Evolutionary conservation across 2,797 vertebrate species (phyloP).

Genomic region (Pseudochaenichthys georgianus): DNA sequence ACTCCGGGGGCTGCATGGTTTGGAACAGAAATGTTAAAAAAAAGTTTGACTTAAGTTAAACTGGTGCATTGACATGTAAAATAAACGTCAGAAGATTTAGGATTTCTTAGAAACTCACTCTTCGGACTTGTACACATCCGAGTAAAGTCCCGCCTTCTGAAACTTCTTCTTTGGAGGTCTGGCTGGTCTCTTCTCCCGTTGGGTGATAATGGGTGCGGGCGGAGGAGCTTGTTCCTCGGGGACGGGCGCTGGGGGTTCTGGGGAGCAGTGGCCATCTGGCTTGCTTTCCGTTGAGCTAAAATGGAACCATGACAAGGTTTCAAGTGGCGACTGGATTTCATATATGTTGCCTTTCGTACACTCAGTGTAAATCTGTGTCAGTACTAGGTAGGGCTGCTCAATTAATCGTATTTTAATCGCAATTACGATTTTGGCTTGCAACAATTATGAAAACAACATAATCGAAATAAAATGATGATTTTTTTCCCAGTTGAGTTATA

Average conservation of each 20-base stretch:
- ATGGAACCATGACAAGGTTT: slow-evolving; percentile 65
- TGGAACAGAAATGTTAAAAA: slow-evolving; percentile 2
- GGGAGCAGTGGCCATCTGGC: slow-evolving; percentile 84
- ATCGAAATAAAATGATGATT: no score
- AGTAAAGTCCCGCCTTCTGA: slow-evolving; percentile 98
- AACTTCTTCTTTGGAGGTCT: slow-evolving; percentile 99
- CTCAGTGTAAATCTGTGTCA: slow-evolving; percentile 8
- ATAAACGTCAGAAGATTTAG: neutral
- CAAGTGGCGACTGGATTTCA: slow-evolving; percentile 42
- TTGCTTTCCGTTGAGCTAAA: slow-evolving; percentile 82
- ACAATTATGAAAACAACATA: no score
- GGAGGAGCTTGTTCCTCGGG: slow-evolving; percentile 81
- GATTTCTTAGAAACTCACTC: slow-evolving; percentile 87
- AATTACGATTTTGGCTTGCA: no score
- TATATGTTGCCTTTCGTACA: slow-evolving; percentile 46
- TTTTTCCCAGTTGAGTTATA: no score
- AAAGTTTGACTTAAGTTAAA: neutral
- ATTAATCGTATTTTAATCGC: no score
- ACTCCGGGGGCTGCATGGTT: slow-evolving; percentile 89
- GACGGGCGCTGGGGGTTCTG: slow-evolving; percentile 81
- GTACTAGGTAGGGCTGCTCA: no score
- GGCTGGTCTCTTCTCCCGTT: slow-evolving; percentile 93
- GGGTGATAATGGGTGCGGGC: slow-evolving; percentile 83
- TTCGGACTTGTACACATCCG: slow-evolving; percentile 96
- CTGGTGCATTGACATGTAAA: neutral